Evolutionary conservation across 2,888 invertebrate species (phyloP), one percentile per base, ranked within the genome.

Genomic region (Himalopsyche tibetana): DNA sequence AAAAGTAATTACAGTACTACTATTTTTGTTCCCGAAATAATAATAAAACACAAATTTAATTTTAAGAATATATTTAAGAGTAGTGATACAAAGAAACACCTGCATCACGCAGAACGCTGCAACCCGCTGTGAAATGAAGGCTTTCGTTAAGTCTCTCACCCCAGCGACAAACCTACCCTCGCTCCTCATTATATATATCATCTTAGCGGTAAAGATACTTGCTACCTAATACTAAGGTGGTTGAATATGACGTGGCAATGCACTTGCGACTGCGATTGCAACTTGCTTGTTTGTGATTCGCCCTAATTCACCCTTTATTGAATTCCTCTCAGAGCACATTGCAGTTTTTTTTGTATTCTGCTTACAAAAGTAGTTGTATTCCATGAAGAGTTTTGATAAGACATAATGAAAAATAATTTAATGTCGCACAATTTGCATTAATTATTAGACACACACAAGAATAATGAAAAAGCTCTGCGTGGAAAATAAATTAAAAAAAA

Each of bases 101-200:
- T 74, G 74, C 74, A 74, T 74, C 74, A 36, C 74, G 36, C 74
- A 74, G 74, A 74, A 74, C 38, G 74, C 74, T 74, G 74, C 74
- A 74, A 38, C 74, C 74, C 74, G 74, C 74, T 74, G 74, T 74
- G 74, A 74, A 74, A 74, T 38, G 74, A 74, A 74, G 74, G 74
- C 74, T 74, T 74, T 74, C 74, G 74, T 74, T 74, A 74, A 74
- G 74, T 74, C 74, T 74, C 74, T 74, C 74, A 74, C 74, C 74
- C 74, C 36, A 74, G 38, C 38, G 74, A 74, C 74, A 74, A 38
- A 74, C 74, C 12, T 36, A 28, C 74, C 74, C 38, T 36, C 36
- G 12, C 74, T 36, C 36, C 74, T 36, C 36, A 36, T 74, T 36
- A 74, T 74, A 74, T 74, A 74, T 74, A 74, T 74, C 74, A 74